phyloP scores from a whole-genome alignment of 2,797 vertebrate genomes.

The Chloroceryle amazona region DNA sequence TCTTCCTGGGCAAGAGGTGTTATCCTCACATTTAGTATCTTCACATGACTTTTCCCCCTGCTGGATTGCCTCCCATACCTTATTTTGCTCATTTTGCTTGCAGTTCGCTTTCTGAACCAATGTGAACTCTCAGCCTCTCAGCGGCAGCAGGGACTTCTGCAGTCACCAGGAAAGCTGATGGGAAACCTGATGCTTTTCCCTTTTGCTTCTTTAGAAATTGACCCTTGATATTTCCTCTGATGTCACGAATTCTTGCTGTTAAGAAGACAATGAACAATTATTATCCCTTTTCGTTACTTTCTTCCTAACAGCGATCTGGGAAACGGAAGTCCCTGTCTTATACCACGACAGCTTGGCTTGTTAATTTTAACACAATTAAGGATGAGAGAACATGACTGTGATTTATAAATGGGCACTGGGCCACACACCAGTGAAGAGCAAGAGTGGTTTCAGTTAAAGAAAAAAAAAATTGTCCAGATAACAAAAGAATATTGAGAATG shows the following conservation, averaged over 20 bases:
- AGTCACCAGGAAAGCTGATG: not conserved
- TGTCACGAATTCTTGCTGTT: not conserved
- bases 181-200: too few species aligned
- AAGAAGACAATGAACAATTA: not conserved
- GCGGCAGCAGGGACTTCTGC: not conserved
- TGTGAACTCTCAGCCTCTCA: not conserved
- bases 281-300: not conserved
- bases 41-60: not conserved
- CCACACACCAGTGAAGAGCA: not conserved
- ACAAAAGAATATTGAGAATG: not conserved
- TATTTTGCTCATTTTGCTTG: not conserved
- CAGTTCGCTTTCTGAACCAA: not conserved
- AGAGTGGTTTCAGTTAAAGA: not conserved
- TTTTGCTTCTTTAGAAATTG: not conserved
- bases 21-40: not conserved
- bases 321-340: not conserved
- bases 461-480: not conserved
- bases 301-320: not conserved
- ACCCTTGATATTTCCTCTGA: not conserved
- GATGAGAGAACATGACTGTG: fast-evolving
- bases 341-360: not conserved
- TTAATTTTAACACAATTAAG: conserved; percentile 26
- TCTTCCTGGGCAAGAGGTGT: not conserved
- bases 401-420: not conserved
- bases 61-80: not conserved